These are phyloP conservation scores for Tiliqua scincoides DNA, from an alignment of 2,113 vertebrate species.

Conservation along the genomic window DNA sequence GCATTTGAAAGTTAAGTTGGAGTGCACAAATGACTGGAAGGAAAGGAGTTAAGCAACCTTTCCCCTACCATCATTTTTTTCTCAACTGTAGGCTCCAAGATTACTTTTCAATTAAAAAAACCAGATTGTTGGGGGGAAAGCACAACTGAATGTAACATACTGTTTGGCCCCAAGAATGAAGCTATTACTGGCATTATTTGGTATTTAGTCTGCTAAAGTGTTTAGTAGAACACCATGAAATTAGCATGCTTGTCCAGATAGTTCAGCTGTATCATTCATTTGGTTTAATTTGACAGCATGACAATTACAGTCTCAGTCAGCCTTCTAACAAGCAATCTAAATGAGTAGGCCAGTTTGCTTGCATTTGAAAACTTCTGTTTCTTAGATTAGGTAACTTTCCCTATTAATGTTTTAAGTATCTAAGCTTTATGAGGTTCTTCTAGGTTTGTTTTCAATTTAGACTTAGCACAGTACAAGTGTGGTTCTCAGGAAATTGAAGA, in stretches of 20 bases:
- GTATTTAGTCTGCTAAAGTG: not conserved
- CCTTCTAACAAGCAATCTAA: constrained; percentile 9
- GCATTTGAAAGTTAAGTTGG: not conserved
- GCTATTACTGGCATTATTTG: not conserved
- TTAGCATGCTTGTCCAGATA: constrained; percentile 7
- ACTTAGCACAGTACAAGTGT: not conserved
- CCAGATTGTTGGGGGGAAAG: no score
- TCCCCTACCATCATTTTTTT: no score
- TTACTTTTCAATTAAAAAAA: not conserved
- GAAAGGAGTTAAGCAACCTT: not conserved
- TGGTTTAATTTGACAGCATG: not conserved
- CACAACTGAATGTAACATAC: no score
- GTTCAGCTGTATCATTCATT: constrained; percentile 21
- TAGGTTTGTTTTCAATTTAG: not conserved
- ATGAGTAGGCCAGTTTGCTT: not conserved
- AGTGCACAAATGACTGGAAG: not conserved
- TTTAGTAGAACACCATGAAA: constrained; percentile 19
- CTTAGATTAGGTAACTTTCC: constrained; percentile 50
- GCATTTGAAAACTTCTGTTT: constrained; percentile 46
- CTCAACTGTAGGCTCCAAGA: not conserved
- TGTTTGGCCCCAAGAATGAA: not conserved
- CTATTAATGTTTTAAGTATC: constrained; percentile 48
- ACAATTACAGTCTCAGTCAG: not conserved
- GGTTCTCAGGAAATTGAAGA: not conserved
- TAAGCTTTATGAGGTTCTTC: constrained; percentile 20